phyloP scores from a whole-genome alignment of 1,140 invertebrate genomes.

The Augochlora pura region DNA sequence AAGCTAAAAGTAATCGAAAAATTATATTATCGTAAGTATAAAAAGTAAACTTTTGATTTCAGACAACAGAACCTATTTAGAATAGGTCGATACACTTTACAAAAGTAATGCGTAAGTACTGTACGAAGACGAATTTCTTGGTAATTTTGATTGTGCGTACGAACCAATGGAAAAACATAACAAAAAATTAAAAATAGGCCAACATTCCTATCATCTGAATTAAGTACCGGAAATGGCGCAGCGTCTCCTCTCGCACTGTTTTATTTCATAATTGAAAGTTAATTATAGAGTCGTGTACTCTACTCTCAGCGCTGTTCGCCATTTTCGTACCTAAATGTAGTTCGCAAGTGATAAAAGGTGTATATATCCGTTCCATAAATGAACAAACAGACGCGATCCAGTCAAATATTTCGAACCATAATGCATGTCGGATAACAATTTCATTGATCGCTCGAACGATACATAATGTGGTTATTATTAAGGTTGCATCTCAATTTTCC shows the following conservation, averaged over 20 bases:
- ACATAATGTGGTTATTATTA: background rate
- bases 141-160: conserved; percentile 59
- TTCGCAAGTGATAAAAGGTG: conserved; percentile 66
- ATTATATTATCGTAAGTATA: conserved; percentile 65
- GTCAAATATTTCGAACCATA: background rate
- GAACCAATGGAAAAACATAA: conserved; percentile 61
- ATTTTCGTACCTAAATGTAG: conserved; percentile 56
- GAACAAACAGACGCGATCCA: background rate
- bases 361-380: background rate
- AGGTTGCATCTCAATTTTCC: background rate
- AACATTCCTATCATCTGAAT: conserved; percentile 62
- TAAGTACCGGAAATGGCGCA: conserved; percentile 52
- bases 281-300: conserved; percentile 8
- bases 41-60: conserved; percentile 72
- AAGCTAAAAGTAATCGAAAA: conserved; percentile 61
- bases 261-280: conserved; percentile 20
- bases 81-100: conserved; percentile 69
- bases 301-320: conserved; percentile 32
- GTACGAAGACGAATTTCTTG: conserved; percentile 56
- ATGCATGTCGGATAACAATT: background rate
- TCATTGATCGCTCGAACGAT: background rate
- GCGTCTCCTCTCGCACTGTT: conserved; percentile 5
- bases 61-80: conserved; percentile 70
- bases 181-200: conserved; percentile 69
- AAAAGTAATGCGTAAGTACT: conserved; percentile 59